phyloP scores from a whole-genome alignment of 2,797 vertebrate species.

The Scolopax rusticola region DNA sequence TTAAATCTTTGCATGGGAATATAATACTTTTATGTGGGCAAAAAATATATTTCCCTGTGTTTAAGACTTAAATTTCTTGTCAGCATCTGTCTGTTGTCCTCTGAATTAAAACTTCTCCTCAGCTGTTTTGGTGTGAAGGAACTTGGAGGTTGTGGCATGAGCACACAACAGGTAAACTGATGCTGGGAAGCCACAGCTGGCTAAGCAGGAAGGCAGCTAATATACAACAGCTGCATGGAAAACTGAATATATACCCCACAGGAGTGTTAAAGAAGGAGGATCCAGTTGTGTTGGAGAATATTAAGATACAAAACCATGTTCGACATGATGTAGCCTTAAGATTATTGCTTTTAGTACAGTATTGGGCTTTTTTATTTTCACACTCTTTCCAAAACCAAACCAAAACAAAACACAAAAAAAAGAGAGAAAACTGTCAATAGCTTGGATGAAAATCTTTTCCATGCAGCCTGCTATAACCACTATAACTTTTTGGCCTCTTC shows the following conservation, averaged over 20 bases:
- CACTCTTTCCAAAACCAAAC: not conserved
- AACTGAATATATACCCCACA: not conserved
- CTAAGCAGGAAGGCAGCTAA: not conserved
- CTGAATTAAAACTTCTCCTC: not conserved
- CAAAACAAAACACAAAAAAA: too few relatives aligned
- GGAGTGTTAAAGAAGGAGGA: not conserved
- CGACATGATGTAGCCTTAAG: not conserved
- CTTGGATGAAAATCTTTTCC: not conserved
- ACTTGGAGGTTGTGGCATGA: not conserved
- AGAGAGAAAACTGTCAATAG: not conserved
- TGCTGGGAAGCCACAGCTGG: not conserved
- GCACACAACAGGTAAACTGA: not conserved
- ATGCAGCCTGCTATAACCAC: not conserved
- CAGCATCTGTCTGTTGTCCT: not conserved
- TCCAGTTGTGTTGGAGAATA: not conserved
- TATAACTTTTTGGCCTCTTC: not conserved
- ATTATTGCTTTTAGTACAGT: not conserved
- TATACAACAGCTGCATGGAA: not conserved
- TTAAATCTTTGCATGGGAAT: not conserved
- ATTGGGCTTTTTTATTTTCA: not conserved
- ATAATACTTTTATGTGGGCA: not conserved
- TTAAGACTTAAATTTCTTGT: not conserved
- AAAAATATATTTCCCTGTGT: not conserved
- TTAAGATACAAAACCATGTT: not conserved
- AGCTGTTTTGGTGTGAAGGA: not conserved